Evolutionary conservation across 2,888 invertebrate genomes (phyloP), one percentile per base, ranked within the genome.

Genomic region (Hanleya hanleyi): DNA sequence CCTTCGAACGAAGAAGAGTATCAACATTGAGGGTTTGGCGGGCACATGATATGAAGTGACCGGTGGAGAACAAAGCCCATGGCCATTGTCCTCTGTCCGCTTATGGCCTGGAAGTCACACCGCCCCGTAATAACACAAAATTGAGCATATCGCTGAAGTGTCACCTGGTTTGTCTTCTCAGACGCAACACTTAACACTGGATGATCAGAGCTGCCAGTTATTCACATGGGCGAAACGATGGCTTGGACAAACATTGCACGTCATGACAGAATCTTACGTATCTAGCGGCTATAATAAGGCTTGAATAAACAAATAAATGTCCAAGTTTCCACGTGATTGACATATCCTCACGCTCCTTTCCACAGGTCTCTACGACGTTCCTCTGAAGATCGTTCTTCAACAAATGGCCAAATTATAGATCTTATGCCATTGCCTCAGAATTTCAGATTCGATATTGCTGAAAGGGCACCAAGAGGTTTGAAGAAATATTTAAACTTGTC

Each of bases 11-110:
- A 57, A 57, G 57, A 57, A 22, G 32, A 15, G 32, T 22, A 57
- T 57, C 57, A 57, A 57, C 57, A 57, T 15, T 22, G 29, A 26
- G 29, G 57, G 57, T 57, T 57, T 57, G 1, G 57, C 57, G 57
- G 29, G 57, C 57, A 57, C 57, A 57, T 57, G 57, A 32, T 15
- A 57, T 57, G 29, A 57, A 57, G 9, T 57, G 57, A 57, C 57
- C 57, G 57, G 29, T 57, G 29, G 15, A 26, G 18, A 22, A 26
- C 15, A 57, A 57, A 57, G 29, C 12, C 29, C 57, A 15, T 26
- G 57, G 57, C 57, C 29, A 57, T 57, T 57, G 57, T 57, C 57
- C 26, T 26, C 3, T 57, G 3, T 29, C 26, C 3, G 15, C 32
- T 15, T 57, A 29, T 57, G 32, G 57, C 57, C 26, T 15, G 32